Evolutionary conservation across 2,113 vertebrate genomes (phyloP), one percentile per base, ranked within the genome.

Genomic region (Microcebus murinus): DNA sequence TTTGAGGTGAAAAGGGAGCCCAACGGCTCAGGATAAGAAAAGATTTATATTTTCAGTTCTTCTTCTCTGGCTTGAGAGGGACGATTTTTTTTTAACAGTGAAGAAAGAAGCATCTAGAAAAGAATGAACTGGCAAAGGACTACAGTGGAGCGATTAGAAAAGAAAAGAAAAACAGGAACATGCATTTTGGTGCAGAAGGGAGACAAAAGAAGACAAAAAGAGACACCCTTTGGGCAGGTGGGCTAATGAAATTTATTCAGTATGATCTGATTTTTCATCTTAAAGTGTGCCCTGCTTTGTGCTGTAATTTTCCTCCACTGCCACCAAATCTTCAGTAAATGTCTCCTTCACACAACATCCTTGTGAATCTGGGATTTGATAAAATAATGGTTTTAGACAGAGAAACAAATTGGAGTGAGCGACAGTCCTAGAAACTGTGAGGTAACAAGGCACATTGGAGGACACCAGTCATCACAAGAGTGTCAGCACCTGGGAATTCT

Each of bases 31-130:
- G 81, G 13, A 39, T 42, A n/a, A 91, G 67, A 84, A 59, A 4
- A 8, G 45, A 81, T 50, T 76, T 65, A 39, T 84, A 84, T 95
- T 52, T 96, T 70, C 25, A 45, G 25, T 70, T 31, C 36, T 92
- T 68, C 27, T 52, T 29, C 65, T 52, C 80, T 83, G 31, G 25
- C 10, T 73, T 73, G 27, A 91, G 65, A 93, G 9, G 27, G 1
- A 48, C 2, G 11, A 11, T 15, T 17, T 52, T 52, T 52, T 52
- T 17, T 55, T 55, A 55, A 80, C 36, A 84, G 21, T 29, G n/a
- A 25, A 52, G 76, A 39, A 88, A 71, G n/a, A 42, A 18, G 9
- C 20, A 55, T 20, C 9, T 39, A 48, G 55, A 73, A 59, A 63
- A 12, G 29, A 63, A 23, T 36, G 1, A 80, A 80, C 14, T 92